A percentile compares a stretch with the other conserved stretches of the same genome.
These are phyloP conservation scores for Podarcis muralis DNA, from an alignment of 2,113 vertebrate species.

Conservation along the genomic window DNA sequence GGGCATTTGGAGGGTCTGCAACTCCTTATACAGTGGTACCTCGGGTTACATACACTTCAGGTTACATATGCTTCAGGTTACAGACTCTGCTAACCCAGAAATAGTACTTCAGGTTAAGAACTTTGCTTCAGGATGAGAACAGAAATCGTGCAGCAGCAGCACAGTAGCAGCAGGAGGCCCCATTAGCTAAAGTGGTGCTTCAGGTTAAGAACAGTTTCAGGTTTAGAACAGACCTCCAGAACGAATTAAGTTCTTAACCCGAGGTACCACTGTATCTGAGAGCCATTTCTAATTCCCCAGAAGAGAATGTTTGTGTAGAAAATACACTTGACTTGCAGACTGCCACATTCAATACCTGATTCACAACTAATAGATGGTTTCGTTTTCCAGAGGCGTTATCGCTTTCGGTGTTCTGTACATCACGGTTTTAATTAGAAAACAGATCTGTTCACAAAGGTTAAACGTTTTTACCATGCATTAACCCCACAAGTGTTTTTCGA, in stretches of 20 bases:
- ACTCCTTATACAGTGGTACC: background rate
- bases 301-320: background rate
- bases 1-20: too few species aligned
- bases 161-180: too few species aligned
- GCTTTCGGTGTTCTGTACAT: background rate
- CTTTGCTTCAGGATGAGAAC: too few species aligned
- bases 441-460: background rate
- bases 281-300: background rate
- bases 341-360: background rate
- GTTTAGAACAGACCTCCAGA: too few species aligned
- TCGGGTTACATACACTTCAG: too few species aligned
- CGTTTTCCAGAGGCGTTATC: background rate
- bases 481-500: background rate
- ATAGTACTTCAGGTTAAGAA: too few species aligned
- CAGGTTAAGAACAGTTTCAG: too few species aligned
- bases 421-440: background rate
- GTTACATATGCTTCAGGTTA: too few species aligned
- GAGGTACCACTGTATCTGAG: background rate
- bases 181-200: too few species aligned
- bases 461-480: constrained; percentile 2
- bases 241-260: too few species aligned
- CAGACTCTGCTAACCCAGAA: too few species aligned
- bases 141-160: too few species aligned
- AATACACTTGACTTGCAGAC: constrained; percentile 10
- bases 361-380: background rate